Conservation (phyloP, 2,797 vertebrate species). For the Myotis myotis region DNA sequence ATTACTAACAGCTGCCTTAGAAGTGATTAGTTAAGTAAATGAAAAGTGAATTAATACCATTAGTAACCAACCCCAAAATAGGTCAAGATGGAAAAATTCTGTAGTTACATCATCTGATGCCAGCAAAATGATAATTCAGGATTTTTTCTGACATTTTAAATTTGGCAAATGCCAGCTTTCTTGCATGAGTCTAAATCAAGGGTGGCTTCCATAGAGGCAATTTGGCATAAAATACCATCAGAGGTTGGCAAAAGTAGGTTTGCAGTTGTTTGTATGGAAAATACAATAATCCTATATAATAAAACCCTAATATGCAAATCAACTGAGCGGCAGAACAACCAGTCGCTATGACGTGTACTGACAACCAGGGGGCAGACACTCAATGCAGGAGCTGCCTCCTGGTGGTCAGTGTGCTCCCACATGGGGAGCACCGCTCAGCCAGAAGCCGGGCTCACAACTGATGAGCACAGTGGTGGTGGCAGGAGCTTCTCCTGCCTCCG, state of each 20-base stretch:
- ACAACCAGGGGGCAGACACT: too few species aligned
- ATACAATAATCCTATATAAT: background rate
- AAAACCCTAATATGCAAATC: too few species aligned
- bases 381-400: too few species aligned
- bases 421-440: too few species aligned
- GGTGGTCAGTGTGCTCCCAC: too few species aligned
- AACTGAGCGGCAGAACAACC: too few species aligned
- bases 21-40: constrained; percentile 35
- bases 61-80: background rate
- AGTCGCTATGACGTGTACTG: too few species aligned
- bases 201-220: background rate
- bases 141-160: background rate
- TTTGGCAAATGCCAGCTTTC: constrained; percentile 13
- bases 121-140: background rate
- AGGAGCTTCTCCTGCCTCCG: too few species aligned
- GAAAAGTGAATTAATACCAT: constrained; percentile 11
- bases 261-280: background rate
- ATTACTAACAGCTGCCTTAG: background rate
- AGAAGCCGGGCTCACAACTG: too few species aligned
- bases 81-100: background rate
- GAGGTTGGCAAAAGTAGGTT: background rate
- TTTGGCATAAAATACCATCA: background rate
- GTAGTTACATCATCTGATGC: background rate
- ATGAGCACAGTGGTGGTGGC: too few species aligned
- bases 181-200: background rate